Base-by-base conservation (phyloP, 2,888 invertebrate species). In the Agonum fuliginosum region DNA sequence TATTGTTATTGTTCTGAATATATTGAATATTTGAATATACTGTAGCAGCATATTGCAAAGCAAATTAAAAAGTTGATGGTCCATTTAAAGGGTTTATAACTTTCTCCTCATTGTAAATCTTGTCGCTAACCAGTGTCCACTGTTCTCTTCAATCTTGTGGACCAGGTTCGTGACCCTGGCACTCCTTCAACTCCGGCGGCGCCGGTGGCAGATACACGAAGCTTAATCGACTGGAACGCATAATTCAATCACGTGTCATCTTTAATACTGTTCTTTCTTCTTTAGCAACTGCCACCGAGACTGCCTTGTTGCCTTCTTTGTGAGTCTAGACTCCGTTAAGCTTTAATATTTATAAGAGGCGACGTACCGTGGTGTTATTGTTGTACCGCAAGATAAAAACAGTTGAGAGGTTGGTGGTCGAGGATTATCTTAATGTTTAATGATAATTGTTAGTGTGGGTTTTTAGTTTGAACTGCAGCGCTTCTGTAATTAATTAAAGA, bases 161-260 rank as follows among this genome's bases (percentile, higher is more conserved):
- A 30, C 8, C 30, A 12, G 17, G 58, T 62, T 62, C 58, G 58
- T 62, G 58, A 62, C 58, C 58, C 58, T 46, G 67, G 41, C 67
- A 67, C 67, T 41, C 67, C 67, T 37, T 67, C 22, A 54, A 24
- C 22, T 20, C 20, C 54, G 54, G 54, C 54, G 54, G 54, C 69
- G 72, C 22, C 72, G 37, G 37, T 72, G 72, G 62, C 34, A 51
- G 51, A 3, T 62, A 74, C 74, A 74, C 41, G 74, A 62, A 27
- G 65, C 30, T 65, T 46, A 74, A 74, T 74, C 74, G 74, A 58
- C 58, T 43, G 74, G 62, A 74, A 74, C 74, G 43, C 43, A 74
- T 74, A 62, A 74, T 74, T 74, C 74, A 74, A 74, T 74, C 62
- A 62, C 74, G 54, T 46, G 74, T 46, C 74, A 65, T 46, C 46